Conservation (phyloP, 92 coral and sea anemone genomes). For the Virgularia gustaviana region DNA sequence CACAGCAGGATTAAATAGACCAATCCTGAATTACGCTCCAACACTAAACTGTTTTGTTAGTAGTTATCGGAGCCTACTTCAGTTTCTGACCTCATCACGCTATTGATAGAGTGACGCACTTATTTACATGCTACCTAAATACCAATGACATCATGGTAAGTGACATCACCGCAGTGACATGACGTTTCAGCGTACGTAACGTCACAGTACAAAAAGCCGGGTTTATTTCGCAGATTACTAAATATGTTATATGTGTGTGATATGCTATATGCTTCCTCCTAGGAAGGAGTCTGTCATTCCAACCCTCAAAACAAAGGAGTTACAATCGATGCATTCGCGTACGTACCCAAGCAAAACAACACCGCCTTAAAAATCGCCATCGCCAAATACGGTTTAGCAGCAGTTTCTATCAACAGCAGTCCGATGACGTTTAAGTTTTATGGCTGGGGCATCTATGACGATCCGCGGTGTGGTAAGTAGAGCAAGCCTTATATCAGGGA, state of each 20-base stretch:
- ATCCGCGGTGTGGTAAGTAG: constrained; percentile 77
- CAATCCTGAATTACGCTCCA: too few relatives aligned
- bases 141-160: too few relatives aligned
- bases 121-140: too few relatives aligned
- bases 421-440: constrained; percentile 91
- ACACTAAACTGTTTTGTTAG: too few relatives aligned
- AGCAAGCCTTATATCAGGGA: too few relatives aligned
- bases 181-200: too few relatives aligned
- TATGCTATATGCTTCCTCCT: background rate
- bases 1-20: too few relatives aligned
- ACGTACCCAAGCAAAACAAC: constrained; percentile 86
- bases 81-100: too few relatives aligned
- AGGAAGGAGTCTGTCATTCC: constrained; percentile 92
- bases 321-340: constrained; percentile 82
- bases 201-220: too few relatives aligned
- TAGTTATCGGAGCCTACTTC: too few relatives aligned
- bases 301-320: constrained; percentile 57
- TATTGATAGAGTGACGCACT: too few relatives aligned
- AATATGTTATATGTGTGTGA: background rate
- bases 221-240: background rate
- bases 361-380: constrained; percentile 91
- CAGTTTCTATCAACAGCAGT: constrained; percentile 79
- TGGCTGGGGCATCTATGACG: constrained; percentile 97
- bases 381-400: constrained; percentile 91
- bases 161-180: too few relatives aligned